Evolutionary conservation across 2,888 invertebrate species (phyloP), one percentile per base, ranked within the genome.

Genomic region (Ophioninae sp.): DNA sequence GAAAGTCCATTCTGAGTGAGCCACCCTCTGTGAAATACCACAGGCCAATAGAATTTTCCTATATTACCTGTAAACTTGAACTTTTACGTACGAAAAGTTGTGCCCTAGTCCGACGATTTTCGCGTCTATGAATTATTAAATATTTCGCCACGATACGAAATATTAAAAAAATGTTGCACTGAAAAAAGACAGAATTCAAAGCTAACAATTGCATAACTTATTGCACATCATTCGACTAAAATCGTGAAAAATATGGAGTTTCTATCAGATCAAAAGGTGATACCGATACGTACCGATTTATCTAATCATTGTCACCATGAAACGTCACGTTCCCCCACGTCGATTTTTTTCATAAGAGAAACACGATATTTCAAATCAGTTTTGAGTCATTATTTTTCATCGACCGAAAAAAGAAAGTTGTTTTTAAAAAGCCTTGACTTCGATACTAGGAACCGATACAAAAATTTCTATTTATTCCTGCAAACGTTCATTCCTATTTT

Each of bases 81-180:
- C 61, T 23, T 23, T 78, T 78, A 78, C 73, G 78, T 74, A 30
- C 30, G 78, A 37, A 79, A 82, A 82, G 74, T 79, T 82, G 75
- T 57, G 57, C 8, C 30, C 13, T 8, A 21, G 23, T 17, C 23
- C 50, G 50, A 50, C 64, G 37, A 6, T 17, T 39, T 62, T 8
- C 73, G 8, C 44, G 6, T 30, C 23, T 50, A 62, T 44, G 3
- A 30, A 30, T 30, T 30, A 30, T 62, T 62, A 30, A 2, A 5
- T n/a, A 3, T 37, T 30, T 30, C 30, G 30, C 30, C 30, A 64
- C 37, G n/a, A 13, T 59, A 59, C 20, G 59, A 17, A 59, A 20
- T 50, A 23, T 59, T 20, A 37, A 13, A 37, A 37, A 20, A 13
- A 50, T 17, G 6, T 3, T 17, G 13, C 17, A 50, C 13, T 50